Evolutionary conservation across 30 jellyfish, hydroid and myxozoan genomes (phyloP).

Genomic region (Aurelia aurita complex sp. Pacific): DNA sequence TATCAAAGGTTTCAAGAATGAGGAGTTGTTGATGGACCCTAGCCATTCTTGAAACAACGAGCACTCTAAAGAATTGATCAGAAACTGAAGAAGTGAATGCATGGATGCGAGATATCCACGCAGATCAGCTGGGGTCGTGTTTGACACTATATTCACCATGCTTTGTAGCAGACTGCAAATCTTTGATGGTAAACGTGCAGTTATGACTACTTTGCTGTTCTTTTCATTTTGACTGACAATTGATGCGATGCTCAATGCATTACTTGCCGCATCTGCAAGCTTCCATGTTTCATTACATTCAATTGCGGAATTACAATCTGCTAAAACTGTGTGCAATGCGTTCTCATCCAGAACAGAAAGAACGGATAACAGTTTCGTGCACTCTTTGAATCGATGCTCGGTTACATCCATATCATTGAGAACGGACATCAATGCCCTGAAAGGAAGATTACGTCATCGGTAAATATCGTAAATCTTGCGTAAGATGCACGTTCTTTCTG

Average conservation of each 20-base stretch:
- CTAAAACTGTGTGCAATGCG: neutral
- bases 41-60: conserved; percentile 31
- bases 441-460: neutral
- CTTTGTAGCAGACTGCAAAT: conserved; percentile 3
- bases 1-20: conserved; percentile 13
- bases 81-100: conserved; percentile 5
- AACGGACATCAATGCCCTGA: conserved; percentile 4
- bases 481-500: neutral
- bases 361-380: conserved; percentile 7
- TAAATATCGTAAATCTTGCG: neutral
- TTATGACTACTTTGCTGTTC: neutral
- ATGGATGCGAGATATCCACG: conserved; percentile 12
- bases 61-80: neutral
- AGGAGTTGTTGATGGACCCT: conserved; percentile 17
- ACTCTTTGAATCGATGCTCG: neutral
- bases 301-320: neutral
- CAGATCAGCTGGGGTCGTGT: conserved; percentile 6
- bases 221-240: conserved; percentile 11
- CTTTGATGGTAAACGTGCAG: conserved; percentile 20
- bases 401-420: neutral
- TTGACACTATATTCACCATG: conserved; percentile 14
- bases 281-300: neutral
- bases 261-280: conserved; percentile 5
- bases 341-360: conserved; percentile 4
- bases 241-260: neutral